Base-by-base conservation (phyloP, 2,888 invertebrate species). In the Hydropsyche betteni region DNA sequence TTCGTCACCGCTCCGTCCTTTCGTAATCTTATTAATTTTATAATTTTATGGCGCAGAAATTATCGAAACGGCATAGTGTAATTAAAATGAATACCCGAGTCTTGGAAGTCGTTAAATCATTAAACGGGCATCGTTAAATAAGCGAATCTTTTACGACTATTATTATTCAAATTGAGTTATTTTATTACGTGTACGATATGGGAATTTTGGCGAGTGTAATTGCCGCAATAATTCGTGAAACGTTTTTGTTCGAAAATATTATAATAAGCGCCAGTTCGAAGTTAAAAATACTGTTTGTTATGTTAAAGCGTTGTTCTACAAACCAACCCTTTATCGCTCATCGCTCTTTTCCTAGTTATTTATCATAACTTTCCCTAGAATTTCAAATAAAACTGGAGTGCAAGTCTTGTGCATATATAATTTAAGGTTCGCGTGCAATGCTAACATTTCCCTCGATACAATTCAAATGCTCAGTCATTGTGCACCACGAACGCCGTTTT, bases 361-460 rank as follows among this genome's bases (percentile, higher is more conserved):
- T 16, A 58, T 58, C 58, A 58, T 58, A 58, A 58, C 16, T 58
- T 16, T 58, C 58, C 14, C 58, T 24, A 58, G 44, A 44, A 44
- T 44, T 44, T 44, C 44, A 44, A 8, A 44, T 8, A 44, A 6
- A 44, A 44, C 58, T 58, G 58, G 58, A 58, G 58, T 64, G 36
- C 53, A 52, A 53, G 33, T 70, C 50, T 70, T 34, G 51, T 70
- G 51, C 70, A 70, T 44, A 44, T 10, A 44, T 70, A 70, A 70
- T 70, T 70, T 52, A 70, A 33, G 24, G 51, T 70, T 70, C 34
- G 70, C 70, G 70, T 70, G 70, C 70, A 53, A 70, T 53, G 51
- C 53, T 33, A 70, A 52, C 70, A 34, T 70, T 70, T 34, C 24
- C 53, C 70, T 51, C 34, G 38, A 33, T 53, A 16, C 33, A 70